phyloP scores from a whole-genome alignment of 2,797 vertebrate genomes.

The Sebastes hubbsi region DNA sequence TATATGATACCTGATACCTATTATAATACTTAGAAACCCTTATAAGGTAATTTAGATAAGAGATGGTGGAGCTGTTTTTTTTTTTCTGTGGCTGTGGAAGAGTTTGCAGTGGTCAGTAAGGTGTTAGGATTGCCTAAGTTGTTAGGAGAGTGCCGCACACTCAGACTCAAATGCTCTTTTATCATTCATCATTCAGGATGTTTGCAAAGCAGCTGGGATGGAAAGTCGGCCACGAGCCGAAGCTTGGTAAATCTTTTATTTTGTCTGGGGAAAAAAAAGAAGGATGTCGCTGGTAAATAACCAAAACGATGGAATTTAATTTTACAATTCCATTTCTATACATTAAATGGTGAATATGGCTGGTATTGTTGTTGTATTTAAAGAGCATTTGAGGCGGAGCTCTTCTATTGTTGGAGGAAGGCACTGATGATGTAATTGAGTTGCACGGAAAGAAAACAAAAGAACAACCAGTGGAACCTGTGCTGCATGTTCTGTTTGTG shows the following conservation, averaged over 20 bases:
- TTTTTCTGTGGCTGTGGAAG: constrained; percentile 63
- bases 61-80: constrained; percentile 65
- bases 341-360: neutral
- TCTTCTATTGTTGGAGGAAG: constrained; percentile 6
- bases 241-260: neutral
- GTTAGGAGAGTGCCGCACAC: neutral
- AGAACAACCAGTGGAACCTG: neutral
- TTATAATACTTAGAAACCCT: constrained; percentile 80
- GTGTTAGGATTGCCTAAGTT: too few species aligned
- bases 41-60: constrained; percentile 79
- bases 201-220: neutral
- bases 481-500: constrained; percentile 19
- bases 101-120: constrained; percentile 42
- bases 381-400: constrained; percentile 18
- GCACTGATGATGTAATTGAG: constrained; percentile 25
- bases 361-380: neutral
- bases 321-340: neutral
- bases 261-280: neutral
- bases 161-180: constrained; percentile 34
- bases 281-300: neutral
- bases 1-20: constrained; percentile 81
- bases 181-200: neutral
- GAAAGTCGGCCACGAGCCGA: neutral
- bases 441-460: neutral
- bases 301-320: neutral